Conservation (phyloP, 2,888 invertebrate species). For the Ormia ochracea region DNA sequence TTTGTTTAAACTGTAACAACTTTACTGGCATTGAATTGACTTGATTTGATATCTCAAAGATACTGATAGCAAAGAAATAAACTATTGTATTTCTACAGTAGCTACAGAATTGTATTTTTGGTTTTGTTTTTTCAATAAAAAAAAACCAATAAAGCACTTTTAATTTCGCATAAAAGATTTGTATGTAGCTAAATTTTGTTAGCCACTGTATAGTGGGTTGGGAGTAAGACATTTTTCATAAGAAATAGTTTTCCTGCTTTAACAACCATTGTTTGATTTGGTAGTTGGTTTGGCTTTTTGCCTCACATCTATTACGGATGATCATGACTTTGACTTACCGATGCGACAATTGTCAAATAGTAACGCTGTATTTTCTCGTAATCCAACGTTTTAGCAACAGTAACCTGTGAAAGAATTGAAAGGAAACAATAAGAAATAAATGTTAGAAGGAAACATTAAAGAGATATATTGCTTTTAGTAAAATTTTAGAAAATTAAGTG, state of each 20-base stretch:
- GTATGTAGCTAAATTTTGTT: slow-evolving; percentile 14
- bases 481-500: slow-evolving; percentile 13
- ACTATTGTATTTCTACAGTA: neutral
- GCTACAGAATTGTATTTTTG: neutral
- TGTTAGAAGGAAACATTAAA: slow-evolving; percentile 23
- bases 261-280: slow-evolving; percentile 28
- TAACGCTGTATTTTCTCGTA: slow-evolving; percentile 92
- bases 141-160: neutral
- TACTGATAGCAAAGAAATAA: neutral
- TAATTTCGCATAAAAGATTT: neutral
- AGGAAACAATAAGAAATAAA: slow-evolving; percentile 25
- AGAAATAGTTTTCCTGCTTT: slow-evolving; percentile 36
- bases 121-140: neutral
- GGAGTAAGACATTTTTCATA: slow-evolving; percentile 58
- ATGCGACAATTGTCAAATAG: slow-evolving; percentile 91
- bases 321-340: slow-evolving; percentile 81
- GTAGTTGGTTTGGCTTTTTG: slow-evolving; percentile 3
- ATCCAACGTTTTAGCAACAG: slow-evolving; percentile 89
- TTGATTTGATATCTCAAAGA: slow-evolving; percentile 52
- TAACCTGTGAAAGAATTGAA: slow-evolving; percentile 78
- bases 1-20: slow-evolving; percentile 9
- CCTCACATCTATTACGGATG: slow-evolving; percentile 27
- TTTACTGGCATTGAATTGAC: slow-evolving; percentile 51
- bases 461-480: slow-evolving; percentile 44
- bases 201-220: slow-evolving; percentile 53